These are phyloP conservation scores for Crematogaster levior DNA, from an alignment of 2,888 invertebrate genomes.

Conservation along the genomic window DNA sequence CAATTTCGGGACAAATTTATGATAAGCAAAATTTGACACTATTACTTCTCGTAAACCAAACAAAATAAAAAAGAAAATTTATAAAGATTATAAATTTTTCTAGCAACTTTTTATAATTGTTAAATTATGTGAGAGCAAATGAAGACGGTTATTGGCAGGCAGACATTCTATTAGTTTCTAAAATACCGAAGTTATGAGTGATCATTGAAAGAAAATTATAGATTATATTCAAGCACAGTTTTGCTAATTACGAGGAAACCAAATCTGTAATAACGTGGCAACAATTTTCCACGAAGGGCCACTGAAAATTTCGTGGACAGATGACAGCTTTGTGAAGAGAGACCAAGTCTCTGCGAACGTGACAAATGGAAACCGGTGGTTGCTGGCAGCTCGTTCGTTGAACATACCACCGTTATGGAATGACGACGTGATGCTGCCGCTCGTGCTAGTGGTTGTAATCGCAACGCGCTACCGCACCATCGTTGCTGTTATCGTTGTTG, in stretches of 20 bases:
- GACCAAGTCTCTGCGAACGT: conserved; percentile 67
- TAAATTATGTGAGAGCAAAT: neutral
- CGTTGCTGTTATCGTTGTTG: conserved; percentile 56
- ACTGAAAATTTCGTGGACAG: conserved; percentile 69
- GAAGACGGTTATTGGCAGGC: neutral
- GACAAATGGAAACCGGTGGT: conserved; percentile 77
- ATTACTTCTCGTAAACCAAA: neutral
- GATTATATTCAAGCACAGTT: neutral
- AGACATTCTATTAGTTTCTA: neutral
- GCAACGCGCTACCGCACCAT: conserved; percentile 14
- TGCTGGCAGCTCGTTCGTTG: conserved; percentile 74
- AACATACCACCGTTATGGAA: conserved; percentile 55
- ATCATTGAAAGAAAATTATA: neutral
- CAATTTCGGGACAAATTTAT: neutral
- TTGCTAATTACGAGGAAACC: neutral
- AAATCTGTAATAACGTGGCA: conserved; percentile 15
- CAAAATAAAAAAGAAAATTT: neutral
- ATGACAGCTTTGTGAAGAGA: conserved; percentile 68
- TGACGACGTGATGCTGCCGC: conserved; percentile 24
- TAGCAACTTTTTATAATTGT: neutral
- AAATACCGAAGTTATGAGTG: neutral
- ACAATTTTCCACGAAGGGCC: conserved; percentile 56
- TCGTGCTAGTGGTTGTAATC: conserved; percentile 34
- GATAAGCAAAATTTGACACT: neutral
- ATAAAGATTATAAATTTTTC: neutral